phyloP scores from a whole-genome alignment of 1,140 invertebrate species.

The Thaumetopoea pityocampa region DNA sequence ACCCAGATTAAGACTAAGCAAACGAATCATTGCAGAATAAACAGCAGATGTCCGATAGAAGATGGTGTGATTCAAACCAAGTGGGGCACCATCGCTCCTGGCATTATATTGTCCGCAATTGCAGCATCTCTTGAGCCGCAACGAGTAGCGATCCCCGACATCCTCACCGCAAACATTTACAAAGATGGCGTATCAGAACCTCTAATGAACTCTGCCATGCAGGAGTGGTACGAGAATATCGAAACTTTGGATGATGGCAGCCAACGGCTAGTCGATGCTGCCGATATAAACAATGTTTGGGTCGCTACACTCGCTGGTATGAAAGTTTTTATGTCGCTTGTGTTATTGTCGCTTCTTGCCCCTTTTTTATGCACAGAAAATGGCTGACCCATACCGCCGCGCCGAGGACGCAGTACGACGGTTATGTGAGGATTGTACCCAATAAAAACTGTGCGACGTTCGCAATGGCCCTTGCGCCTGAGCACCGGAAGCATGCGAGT shows the following conservation, averaged over 20 bases:
- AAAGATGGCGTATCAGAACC: slow-evolving; percentile 53
- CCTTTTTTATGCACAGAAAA: neutral
- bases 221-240: slow-evolving; percentile 52
- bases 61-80: slow-evolving; percentile 77
- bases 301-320: slow-evolving; percentile 78
- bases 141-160: slow-evolving; percentile 60
- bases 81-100: slow-evolving; percentile 77
- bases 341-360: neutral
- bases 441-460: no score
- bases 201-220: slow-evolving; percentile 37
- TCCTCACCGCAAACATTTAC: slow-evolving; percentile 49
- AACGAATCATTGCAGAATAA: slow-evolving; percentile 36
- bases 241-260: slow-evolving; percentile 25
- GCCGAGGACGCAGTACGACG: no score
- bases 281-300: slow-evolving; percentile 74
- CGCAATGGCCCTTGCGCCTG: no score
- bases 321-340: slow-evolving; percentile 1
- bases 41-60: slow-evolving; percentile 78
- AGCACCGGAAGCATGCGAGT: no score
- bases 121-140: slow-evolving; percentile 77
- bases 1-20: neutral
- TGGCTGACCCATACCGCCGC: no score
- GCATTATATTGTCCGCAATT: slow-evolving; percentile 76
- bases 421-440: no score
- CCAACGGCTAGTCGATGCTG: slow-evolving; percentile 17